phyloP scores from a whole-genome alignment of 1,140 invertebrate genomes.

The Drosophila grimshawi region DNA sequence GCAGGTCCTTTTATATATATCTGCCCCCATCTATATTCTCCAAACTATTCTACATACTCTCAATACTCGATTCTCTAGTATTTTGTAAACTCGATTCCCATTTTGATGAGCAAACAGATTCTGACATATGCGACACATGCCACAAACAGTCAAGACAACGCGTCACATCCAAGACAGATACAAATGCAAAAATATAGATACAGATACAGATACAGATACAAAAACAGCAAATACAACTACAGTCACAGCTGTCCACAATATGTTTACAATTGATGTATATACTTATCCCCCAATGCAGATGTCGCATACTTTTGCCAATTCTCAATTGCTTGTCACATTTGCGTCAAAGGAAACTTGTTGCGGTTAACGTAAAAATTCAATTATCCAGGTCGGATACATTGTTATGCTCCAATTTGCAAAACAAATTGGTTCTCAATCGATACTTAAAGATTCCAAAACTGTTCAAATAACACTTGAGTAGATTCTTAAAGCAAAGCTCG shows the following conservation, averaged over 20 bases:
- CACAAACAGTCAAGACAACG: slow-evolving; percentile 24
- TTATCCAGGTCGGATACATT: neutral
- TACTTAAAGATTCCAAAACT: neutral
- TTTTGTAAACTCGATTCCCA: slow-evolving; percentile 18
- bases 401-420: neutral
- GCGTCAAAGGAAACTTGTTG: slow-evolving; percentile 17
- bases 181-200: slow-evolving; percentile 12
- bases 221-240: slow-evolving; percentile 4
- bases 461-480: neutral
- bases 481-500: neutral
- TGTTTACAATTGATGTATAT: slow-evolving; percentile 35
- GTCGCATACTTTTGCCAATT: slow-evolving; percentile 47
- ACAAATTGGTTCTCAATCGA: neutral
- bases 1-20: too few relatives aligned
- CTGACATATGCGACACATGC: slow-evolving; percentile 67
- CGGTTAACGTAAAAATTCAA: slow-evolving; percentile 11
- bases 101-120: slow-evolving; percentile 68
- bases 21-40: neutral
- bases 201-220: slow-evolving; percentile 12
- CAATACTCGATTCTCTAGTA: neutral
- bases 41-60: slow-evolving; percentile 5
- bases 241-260: slow-evolving; percentile 36
- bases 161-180: slow-evolving; percentile 44
- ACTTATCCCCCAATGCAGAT: slow-evolving; percentile 11
- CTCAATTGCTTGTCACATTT: slow-evolving; percentile 64